A percentile compares a stretch with the other conserved stretches of the same genome.
These are phyloP conservation scores for Resseliella maxima DNA, from an alignment of 2,888 invertebrate genomes.

Conservation along the genomic window DNA sequence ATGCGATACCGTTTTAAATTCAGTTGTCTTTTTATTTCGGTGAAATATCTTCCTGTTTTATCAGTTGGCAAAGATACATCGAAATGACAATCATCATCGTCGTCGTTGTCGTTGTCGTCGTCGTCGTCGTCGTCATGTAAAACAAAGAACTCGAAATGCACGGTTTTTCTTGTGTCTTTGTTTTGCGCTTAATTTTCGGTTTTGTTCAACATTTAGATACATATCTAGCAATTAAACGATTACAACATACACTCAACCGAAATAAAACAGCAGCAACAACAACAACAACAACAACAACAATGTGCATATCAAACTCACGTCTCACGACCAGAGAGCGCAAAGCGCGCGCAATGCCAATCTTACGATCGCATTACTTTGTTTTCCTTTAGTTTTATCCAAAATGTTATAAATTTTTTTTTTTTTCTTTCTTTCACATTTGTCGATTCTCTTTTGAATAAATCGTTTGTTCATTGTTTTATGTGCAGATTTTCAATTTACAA, in stretches of 20 bases:
- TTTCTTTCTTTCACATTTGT: background rate
- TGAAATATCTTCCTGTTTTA: slow-evolving; percentile 23
- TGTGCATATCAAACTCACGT: slow-evolving; percentile 35
- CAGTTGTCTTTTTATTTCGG: background rate
- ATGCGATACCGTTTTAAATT: background rate
- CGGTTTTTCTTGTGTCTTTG: background rate
- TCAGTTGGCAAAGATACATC: background rate
- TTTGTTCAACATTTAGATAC: slow-evolving; percentile 24
- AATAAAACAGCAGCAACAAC: background rate
- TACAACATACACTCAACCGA: background rate
- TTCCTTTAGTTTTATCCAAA: background rate
- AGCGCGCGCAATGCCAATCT: background rate
- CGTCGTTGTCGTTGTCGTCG: background rate
- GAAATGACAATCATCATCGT: slow-evolving; percentile 3
- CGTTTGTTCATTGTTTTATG: background rate
- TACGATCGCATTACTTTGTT: background rate
- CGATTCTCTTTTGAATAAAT: background rate
- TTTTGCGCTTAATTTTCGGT: slow-evolving; percentile 4
- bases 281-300: background rate
- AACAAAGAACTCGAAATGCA: too few relatives aligned
- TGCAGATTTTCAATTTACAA: too few relatives aligned
- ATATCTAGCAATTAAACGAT: slow-evolving; percentile 50
- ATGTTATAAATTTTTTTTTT: slow-evolving; percentile 6
- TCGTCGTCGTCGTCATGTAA: too few relatives aligned
- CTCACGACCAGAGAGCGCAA: background rate